Evolutionary conservation across 1,140 invertebrate species (phyloP), one percentile per base, ranked within the genome.

Genomic region (Cotesia chilonis): DNA sequence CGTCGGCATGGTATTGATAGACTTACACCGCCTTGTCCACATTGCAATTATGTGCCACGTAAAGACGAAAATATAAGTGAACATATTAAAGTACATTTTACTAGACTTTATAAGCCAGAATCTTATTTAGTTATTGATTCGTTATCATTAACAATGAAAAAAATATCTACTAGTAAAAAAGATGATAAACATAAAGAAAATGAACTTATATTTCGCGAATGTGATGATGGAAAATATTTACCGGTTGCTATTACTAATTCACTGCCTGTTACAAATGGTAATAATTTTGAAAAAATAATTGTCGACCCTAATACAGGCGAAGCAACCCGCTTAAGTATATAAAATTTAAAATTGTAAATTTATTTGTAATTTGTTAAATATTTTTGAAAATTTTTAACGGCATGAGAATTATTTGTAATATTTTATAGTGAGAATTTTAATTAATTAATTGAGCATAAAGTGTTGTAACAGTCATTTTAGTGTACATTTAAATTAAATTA

Each of bases 11-110:
- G 88, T 59, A 88, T 88, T 5, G 88, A 88, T 67, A 89, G 89
- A 84, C 87, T 82, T 89, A 93, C 80, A 86, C 90, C 76, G 4
- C 76, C 84, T 4, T 96, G 95, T 84, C 91, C 91, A n/a, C 92
- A 93, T 81, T 96, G 95, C 84, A 93, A 95, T 85, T 94, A 94
- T 82, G 92, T 92, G 20, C 93, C 93, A 2, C 90, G 92, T 0
- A 93, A 95, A 79, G 90, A 90, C 9, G 92, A 94, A 80, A 92
- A 94, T 71, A 82, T 94, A 5, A 87, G 90, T n/a, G 94, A 95
- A 71, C 94, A 96, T 83, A 88, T 92, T 35, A 94, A 93, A 83
- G 85, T 94, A 35, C 94, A 96, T 83, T 95, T 95, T 80, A 88
- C 87, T 41, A 90, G 90, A 79, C 83, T 88, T 65, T 83, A 90